Conservation (phyloP, 2,888 invertebrate species). For the Acanthococcus lagerstroemiae region DNA sequence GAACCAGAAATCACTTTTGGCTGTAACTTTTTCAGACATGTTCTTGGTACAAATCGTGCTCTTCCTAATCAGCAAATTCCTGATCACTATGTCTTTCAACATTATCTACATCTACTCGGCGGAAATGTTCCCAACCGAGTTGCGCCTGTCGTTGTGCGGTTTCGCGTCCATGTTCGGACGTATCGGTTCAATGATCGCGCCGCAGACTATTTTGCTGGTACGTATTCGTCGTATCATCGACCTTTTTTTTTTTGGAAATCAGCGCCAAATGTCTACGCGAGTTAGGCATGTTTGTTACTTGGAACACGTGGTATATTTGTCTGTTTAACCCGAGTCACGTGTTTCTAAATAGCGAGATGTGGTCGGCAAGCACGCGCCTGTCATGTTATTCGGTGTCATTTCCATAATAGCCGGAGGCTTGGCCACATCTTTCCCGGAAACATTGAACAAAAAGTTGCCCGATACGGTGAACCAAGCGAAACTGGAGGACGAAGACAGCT, state of each 20-base stretch:
- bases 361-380: slow-evolving; percentile 44
- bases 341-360: slow-evolving; percentile 38
- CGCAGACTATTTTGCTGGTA: slow-evolving; percentile 33
- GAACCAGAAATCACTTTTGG: no score
- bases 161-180: slow-evolving; percentile 34
- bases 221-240: no score
- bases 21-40: slow-evolving; percentile 6
- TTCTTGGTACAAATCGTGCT: slow-evolving; percentile 9
- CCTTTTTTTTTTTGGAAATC: no score
- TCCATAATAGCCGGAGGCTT: slow-evolving; percentile 52
- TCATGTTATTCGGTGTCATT: slow-evolving; percentile 54
- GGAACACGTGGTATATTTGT: no score
- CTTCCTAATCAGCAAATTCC: slow-evolving; percentile 32
- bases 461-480: slow-evolving; percentile 62
- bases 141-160: slow-evolving; percentile 31
- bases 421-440: slow-evolving; percentile 59
- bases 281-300: no score
- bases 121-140: slow-evolving; percentile 34
- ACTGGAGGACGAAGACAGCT: slow-evolving; percentile 40
- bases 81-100: slow-evolving; percentile 32
- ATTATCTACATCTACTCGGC: slow-evolving; percentile 34
- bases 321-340: no score
- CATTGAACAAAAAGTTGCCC: slow-evolving; percentile 51
- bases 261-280: no score
- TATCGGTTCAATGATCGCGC: slow-evolving; percentile 33